Conservation (phyloP, 2,888 invertebrate species). For the Megaustenia siamemsis region DNA sequence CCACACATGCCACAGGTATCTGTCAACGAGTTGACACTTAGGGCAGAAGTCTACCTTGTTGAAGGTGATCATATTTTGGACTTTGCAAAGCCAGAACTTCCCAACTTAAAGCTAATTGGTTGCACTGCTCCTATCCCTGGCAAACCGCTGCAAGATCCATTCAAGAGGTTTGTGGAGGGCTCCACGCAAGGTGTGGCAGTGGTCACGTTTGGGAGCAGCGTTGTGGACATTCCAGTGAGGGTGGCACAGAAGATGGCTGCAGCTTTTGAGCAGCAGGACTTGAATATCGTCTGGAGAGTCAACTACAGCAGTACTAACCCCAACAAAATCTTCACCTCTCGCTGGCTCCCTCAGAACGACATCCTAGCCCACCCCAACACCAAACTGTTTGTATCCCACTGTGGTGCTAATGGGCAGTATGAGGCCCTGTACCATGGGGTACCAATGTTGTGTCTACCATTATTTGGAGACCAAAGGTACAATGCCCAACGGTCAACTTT, state of each 20-base stretch:
- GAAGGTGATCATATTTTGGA: constrained; percentile 60
- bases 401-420: constrained; percentile 66
- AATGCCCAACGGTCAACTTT: constrained; percentile 56
- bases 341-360: constrained; percentile 68
- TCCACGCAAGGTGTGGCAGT: constrained; percentile 60
- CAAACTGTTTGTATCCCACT: constrained; percentile 67
- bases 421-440: constrained; percentile 67
- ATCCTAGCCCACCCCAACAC: constrained; percentile 62
- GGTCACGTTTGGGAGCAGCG: constrained; percentile 61
- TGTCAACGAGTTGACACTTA: neutral
- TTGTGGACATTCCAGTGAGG: constrained; percentile 53
- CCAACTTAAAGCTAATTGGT: constrained; percentile 61
- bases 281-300: constrained; percentile 52
- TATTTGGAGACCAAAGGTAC: constrained; percentile 60
- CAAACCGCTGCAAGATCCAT: constrained; percentile 55
- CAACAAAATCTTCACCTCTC: constrained; percentile 45
- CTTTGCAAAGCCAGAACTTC: constrained; percentile 55
- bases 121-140: constrained; percentile 56
- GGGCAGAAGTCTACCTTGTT: constrained; percentile 54
- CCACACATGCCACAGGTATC: constrained; percentile 23
- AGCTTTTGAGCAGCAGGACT: constrained; percentile 53
- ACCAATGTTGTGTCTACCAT: constrained; percentile 63
- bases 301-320: constrained; percentile 32
- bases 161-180: constrained; percentile 57
- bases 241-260: constrained; percentile 51